These are phyloP conservation scores for Metaphire vulgaris DNA, from an alignment of 1,140 invertebrate genomes.

Conservation along the genomic window DNA sequence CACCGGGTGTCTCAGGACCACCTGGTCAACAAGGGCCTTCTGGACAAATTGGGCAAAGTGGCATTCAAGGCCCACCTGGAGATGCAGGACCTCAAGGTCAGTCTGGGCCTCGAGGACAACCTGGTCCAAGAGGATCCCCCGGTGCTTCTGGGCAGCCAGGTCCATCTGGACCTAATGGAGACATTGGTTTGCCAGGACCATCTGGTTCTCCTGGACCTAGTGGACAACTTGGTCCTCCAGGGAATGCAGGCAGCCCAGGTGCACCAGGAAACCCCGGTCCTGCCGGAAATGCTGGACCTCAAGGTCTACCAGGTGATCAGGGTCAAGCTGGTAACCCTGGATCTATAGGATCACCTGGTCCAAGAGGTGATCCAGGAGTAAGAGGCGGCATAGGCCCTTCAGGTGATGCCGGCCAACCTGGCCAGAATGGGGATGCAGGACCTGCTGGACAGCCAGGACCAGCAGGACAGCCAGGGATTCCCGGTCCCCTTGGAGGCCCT, in stretches of 20 bases:
- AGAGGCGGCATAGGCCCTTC: conserved; percentile 8
- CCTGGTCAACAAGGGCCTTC: conserved; percentile 10
- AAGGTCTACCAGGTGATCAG: conserved; percentile 10
- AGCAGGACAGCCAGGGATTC: background rate
- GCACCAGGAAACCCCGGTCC: background rate
- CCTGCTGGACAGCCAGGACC: conserved; percentile 1
- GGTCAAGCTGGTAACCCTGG: conserved; percentile 13
- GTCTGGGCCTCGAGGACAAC: conserved; percentile 16
- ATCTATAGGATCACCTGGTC: background rate
- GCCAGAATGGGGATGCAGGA: background rate
- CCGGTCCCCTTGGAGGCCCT: background rate
- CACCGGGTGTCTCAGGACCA: background rate
- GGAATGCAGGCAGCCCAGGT: background rate
- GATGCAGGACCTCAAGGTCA: conserved; percentile 18
- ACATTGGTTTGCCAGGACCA: conserved; percentile 12
- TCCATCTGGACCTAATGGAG: background rate
- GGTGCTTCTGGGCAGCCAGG: conserved; percentile 9
- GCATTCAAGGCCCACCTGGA: conserved; percentile 11
- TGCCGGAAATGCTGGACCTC: background rate
- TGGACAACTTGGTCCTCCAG: conserved; percentile 8
- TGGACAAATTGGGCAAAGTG: background rate
- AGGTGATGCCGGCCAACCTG: conserved; percentile 1
- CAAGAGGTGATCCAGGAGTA: conserved; percentile 12
- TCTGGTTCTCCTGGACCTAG: conserved; percentile 7
- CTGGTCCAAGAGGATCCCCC: conserved; percentile 6